These are phyloP conservation scores for Nemotelus pantherinus DNA, from an alignment of 2,888 invertebrate genomes.

Conservation along the genomic window DNA sequence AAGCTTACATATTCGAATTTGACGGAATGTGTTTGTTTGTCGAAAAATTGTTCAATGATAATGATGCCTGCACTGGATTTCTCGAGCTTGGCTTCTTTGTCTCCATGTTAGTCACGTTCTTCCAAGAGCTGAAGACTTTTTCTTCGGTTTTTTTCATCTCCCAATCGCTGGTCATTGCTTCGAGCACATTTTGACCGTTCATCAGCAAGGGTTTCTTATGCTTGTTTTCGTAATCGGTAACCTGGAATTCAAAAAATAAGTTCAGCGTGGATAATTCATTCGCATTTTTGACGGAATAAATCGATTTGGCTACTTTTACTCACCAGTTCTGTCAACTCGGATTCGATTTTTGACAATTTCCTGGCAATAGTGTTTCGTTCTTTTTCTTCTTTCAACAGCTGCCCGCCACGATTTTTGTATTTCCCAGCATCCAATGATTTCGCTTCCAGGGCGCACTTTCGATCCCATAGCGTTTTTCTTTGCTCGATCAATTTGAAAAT, in stretches of 20 bases:
- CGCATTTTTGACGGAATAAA: too few species aligned
- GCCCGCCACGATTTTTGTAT: conserved; percentile 88
- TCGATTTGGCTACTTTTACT: too few species aligned
- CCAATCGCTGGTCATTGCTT: conserved; percentile 72
- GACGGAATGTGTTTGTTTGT: conserved; percentile 58
- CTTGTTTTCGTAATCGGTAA: conserved; percentile 67
- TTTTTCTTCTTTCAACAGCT: conserved; percentile 85
- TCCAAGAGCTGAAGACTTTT: conserved; percentile 64
- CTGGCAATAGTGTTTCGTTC: too few species aligned
- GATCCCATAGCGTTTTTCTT: conserved; percentile 76
- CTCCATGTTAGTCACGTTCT: conserved; percentile 29
- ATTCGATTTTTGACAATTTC: too few species aligned
- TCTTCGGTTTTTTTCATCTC: conserved; percentile 65
- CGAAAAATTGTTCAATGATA: conserved; percentile 56
- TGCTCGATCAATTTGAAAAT: conserved; percentile 74
- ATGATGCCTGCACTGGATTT: conserved; percentile 55
- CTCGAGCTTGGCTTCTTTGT: conserved; percentile 49
- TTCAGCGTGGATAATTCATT: conserved; percentile 72
- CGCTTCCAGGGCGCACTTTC: conserved; percentile 79
- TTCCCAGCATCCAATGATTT: conserved; percentile 82
- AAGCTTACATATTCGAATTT: conserved; percentile 42
- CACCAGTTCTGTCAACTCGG: too few species aligned
- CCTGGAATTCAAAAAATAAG: conserved; percentile 58
- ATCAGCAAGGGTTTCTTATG: conserved; percentile 70
- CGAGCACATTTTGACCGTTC: conserved; percentile 71